Evolutionary conservation across 1,140 invertebrate species (phyloP), one percentile per base, ranked within the genome.

Genomic region (Macrostomum lignano): DNA sequence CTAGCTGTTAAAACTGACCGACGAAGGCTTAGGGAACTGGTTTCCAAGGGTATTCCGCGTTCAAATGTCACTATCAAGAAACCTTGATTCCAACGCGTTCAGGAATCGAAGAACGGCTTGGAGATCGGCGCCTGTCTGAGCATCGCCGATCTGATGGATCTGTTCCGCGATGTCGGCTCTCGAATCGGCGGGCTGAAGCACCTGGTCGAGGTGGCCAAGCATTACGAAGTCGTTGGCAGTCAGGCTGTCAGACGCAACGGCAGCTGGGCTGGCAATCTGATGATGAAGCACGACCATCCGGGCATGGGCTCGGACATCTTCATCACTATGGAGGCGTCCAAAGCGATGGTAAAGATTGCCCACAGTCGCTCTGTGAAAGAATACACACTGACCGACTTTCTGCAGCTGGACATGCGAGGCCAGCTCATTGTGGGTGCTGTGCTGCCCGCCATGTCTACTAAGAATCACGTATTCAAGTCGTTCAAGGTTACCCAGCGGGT

Each of bases 261-360:
- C n/a, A 69, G 67, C 4, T 48, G 75, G 38, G 73, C 70, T 21
- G 74, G 74, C 20, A 77, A 77, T 45, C 51, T 78, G 28, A 68
- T 70, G 55, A 64, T 74, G 37, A 77, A 76, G 51, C 65, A 74
- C 38, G 42, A 49, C 4, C 60, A 71, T 40, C 55, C 52, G 1
- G 65, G 70, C 37, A 76, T 75, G 46, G 69, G 68, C 1, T 77
- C 73, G 0, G 72, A 76, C 48, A 44, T 76, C 3, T 74, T 71
- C 45, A 45, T 73, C 14, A 58, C 72, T 10, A 53, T 76, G 15
- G 68, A 70, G 52, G 67, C 69, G 2, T 62, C 67, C 25, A 60
- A 65, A 41, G 70, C 67, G 1, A 48, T 58, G 43, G 34, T 75
- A 13, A 65, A 64, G 24, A 64, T 73, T n/a, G n/a, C n/a, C n/a